These are phyloP conservation scores for Acanthosepion esculentum DNA, from an alignment of 2,888 invertebrate genomes.

Conservation along the genomic window DNA sequence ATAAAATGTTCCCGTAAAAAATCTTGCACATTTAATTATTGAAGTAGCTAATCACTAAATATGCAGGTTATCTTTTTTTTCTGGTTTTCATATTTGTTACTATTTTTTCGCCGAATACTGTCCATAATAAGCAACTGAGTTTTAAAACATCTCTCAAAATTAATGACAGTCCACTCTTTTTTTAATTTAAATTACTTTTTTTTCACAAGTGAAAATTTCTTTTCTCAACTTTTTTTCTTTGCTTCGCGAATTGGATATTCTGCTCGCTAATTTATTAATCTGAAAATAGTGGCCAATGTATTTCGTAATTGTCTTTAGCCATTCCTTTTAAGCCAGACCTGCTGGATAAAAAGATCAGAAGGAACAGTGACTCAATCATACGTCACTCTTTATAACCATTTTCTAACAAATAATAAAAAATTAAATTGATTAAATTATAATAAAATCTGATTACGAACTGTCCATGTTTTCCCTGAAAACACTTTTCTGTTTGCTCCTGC, in stretches of 20 bases:
- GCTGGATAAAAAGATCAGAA: neutral
- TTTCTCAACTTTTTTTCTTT: neutral
- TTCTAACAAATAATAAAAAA: too few species aligned
- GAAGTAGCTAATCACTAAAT: too few species aligned
- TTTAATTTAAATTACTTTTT: neutral
- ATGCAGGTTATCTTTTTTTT: too few species aligned
- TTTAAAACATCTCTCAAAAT: neutral
- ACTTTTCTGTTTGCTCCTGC: too few species aligned
- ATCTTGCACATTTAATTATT: too few species aligned
- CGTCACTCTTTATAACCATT: neutral
- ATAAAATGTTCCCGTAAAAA: too few species aligned
- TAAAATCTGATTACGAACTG: too few species aligned
- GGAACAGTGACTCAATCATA: neutral
- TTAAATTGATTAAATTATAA: too few species aligned
- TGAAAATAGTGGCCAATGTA: neutral
- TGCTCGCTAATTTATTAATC: neutral
- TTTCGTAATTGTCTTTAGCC: too few species aligned
- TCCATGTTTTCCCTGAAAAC: too few species aligned
- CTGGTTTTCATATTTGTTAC: too few species aligned
- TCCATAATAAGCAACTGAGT: neutral
- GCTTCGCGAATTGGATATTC: neutral
- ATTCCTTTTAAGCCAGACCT: neutral
- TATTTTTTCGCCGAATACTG: too few species aligned
- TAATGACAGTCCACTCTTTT: neutral
- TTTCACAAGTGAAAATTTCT: neutral